Percentiles rank a stretch among this genome's conserved stretches.
phyloP scores from a whole-genome alignment of 2,113 vertebrate genomes.

The Odontophorus gujanensis region DNA sequence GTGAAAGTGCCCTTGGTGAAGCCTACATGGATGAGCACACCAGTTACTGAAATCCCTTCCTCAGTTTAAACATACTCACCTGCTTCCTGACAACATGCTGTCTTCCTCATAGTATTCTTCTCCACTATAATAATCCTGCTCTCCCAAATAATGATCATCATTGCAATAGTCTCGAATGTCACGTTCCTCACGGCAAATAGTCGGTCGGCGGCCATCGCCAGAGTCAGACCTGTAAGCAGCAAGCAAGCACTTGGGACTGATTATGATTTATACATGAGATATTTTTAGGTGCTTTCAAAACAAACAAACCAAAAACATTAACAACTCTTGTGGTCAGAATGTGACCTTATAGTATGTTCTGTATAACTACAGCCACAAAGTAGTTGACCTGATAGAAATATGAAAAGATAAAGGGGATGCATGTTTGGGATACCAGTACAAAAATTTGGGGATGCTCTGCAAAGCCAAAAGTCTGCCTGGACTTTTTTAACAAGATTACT shows the following conservation, averaged over 20 bases:
- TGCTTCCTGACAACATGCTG: constrained; percentile 87
- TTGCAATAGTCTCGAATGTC: constrained; percentile 80
- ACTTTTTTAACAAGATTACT: not conserved
- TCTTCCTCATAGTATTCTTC: constrained; percentile 95
- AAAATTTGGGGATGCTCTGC: not conserved
- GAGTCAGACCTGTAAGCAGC: constrained; percentile 84
- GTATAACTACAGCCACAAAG: not conserved
- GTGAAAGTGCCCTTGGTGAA: not conserved
- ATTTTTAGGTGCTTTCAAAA: not conserved
- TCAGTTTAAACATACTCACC: constrained; percentile 71
- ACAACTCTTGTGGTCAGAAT: not conserved
- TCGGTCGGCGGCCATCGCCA: constrained; percentile 86
- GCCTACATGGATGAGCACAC: not conserved
- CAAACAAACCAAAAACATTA: not conserved
- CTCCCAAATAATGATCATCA: constrained; percentile 85
- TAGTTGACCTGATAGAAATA: not conserved
- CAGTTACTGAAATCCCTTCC: not conserved
- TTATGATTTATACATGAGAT: not conserved
- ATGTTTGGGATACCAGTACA: not conserved
- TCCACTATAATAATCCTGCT: constrained; percentile 92
- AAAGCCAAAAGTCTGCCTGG: not conserved
- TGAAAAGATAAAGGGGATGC: not conserved
- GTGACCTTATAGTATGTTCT: not conserved
- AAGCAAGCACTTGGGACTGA: not conserved
- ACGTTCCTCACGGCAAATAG: constrained; percentile 89